Evolutionary conservation across 2,888 invertebrate species (phyloP), one percentile per base, ranked within the genome.

Genomic region (Drosophila kambysellisi): DNA sequence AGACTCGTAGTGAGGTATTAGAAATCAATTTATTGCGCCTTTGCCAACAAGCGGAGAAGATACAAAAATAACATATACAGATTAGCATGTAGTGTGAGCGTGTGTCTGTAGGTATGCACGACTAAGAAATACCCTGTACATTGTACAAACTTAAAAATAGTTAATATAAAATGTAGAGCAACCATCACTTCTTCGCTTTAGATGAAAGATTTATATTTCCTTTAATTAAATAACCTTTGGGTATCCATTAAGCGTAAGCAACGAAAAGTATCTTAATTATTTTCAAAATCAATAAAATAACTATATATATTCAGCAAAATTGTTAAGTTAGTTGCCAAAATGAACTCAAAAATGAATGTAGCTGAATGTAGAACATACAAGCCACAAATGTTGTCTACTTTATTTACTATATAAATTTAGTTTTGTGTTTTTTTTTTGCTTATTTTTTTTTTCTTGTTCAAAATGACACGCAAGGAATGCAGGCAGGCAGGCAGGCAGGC

Each of bases 21-120:
- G 85, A 89, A 84, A 85, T 85, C 85, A 87, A 85, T 85, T 89
- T 87, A 84, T 85, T 89, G 85, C 88, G 80, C 73, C 62, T 89
- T 82, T 84, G 88, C 89, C 89, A 85, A 80, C 72, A 70, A 70
- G 50, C 63, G n/a, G 39, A 68, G 57, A 59, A 68, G 62, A 48
- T 52, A 58, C 43, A 59, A 59, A 68, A 75, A 71, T 70, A 74
- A 61, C 62, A 39, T 11, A 37, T 29, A 33, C 62, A 35, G 12
- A 41, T 37, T 30, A 61, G 33, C 51, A 46, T 62, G 41, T 56
- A 33, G 3, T 9, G 32, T 17, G 12, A 11, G 39, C 12, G 29
- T n/a, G 29, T 54, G 17, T 2, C 15, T 29, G 3, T 25, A 33
- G 30, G 11, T 37, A 46, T 43, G 17, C 4, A 25, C 43, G 51